These are phyloP conservation scores for Eupristina koningsbergeri DNA, from an alignment of 1,140 invertebrate species.

Conservation along the genomic window DNA sequence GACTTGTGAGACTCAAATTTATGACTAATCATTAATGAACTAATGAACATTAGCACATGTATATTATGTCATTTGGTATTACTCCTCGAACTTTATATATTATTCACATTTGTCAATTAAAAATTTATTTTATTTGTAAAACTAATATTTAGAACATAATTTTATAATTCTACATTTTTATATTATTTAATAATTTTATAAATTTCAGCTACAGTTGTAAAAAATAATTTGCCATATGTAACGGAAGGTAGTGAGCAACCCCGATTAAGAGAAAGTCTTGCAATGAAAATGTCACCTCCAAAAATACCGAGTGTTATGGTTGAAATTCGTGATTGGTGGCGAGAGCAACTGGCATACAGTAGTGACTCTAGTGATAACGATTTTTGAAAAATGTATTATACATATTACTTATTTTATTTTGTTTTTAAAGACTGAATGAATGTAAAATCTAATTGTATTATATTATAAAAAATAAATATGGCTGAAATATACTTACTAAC, in stretches of 20 bases:
- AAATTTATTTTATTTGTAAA: not conserved
- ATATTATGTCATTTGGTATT: too few species aligned
- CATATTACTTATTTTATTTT: not conserved
- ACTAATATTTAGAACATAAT: too few species aligned
- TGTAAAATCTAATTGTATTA: too few species aligned
- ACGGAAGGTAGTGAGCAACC: slow-evolving; percentile 70
- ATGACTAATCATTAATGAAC: too few species aligned
- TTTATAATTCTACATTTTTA: not conserved
- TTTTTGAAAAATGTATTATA: slow-evolving; percentile 31
- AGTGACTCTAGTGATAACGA: slow-evolving; percentile 77
- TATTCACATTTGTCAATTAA: too few species aligned
- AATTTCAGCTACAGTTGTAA: slow-evolving; percentile 48
- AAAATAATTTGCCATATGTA: slow-evolving; percentile 72
- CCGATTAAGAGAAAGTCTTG: slow-evolving; percentile 63
- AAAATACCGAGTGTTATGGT: slow-evolving; percentile 74
- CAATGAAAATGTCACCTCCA: slow-evolving; percentile 67
- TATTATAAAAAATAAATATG: too few species aligned
- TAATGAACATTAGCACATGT: too few species aligned
- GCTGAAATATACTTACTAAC: too few species aligned
- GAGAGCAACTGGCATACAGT: slow-evolving; percentile 76
- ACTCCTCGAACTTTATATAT: too few species aligned
- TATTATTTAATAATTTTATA: too few species aligned
- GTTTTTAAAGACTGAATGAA: too few species aligned
- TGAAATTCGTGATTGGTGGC: slow-evolving; percentile 80
- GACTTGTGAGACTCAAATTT: too few species aligned